These are phyloP conservation scores for Meteorus cinctellus DNA, from an alignment of 2,888 invertebrate genomes.

Conservation along the genomic window DNA sequence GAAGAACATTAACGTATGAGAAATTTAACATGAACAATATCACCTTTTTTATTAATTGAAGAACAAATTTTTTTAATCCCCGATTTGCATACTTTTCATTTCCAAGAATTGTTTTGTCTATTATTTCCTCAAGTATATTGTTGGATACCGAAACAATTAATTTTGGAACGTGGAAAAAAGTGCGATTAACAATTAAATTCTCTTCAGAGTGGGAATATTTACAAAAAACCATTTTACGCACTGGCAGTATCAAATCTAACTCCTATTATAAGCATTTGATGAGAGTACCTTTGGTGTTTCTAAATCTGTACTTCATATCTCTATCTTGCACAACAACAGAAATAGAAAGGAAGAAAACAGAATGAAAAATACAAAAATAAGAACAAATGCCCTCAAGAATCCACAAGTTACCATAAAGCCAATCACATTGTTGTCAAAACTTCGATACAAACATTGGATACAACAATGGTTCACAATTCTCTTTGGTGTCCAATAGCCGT, in stretches of 20 bases:
- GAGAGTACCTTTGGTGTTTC: not conserved
- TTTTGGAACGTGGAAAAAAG: not conserved
- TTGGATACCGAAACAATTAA: not conserved
- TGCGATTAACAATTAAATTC: not conserved
- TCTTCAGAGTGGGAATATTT: not conserved
- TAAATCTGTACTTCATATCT: not conserved
- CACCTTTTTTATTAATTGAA: not conserved
- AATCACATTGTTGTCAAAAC: slow-evolving; percentile 24
- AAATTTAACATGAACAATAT: not conserved
- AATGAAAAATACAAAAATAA: slow-evolving; percentile 27
- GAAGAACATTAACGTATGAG: not conserved
- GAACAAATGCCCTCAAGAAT: slow-evolving; percentile 36
- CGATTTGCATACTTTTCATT: not conserved
- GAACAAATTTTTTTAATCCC: not conserved
- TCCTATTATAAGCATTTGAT: not conserved
- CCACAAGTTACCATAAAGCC: slow-evolving; percentile 36
- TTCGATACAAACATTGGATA: slow-evolving; percentile 34
- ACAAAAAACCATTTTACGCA: not conserved
- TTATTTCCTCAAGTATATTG: not conserved
- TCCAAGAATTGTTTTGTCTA: not conserved
- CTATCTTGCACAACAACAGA: not conserved
- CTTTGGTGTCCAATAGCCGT: slow-evolving; percentile 59
- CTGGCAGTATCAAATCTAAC: not conserved
- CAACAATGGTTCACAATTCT: slow-evolving; percentile 28
- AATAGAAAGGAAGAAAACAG: not conserved